phyloP scores from a whole-genome alignment of 2,797 vertebrate genomes.

The Bucorvus abyssinicus region DNA sequence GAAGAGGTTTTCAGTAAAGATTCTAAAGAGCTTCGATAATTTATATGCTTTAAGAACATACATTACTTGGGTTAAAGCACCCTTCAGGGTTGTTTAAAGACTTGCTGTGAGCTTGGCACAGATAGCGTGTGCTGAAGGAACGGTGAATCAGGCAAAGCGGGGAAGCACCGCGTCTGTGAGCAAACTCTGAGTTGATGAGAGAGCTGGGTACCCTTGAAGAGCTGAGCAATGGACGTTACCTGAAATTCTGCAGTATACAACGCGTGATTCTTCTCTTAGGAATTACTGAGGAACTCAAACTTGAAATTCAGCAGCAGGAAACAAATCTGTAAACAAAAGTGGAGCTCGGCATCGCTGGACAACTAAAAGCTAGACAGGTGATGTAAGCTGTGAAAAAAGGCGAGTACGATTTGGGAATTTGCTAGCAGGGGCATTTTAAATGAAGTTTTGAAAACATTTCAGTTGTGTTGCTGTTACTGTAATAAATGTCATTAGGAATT shows the following conservation, averaged over 20 bases:
- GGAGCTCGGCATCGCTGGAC: background rate
- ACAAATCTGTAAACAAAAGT: background rate
- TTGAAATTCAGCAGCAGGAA: background rate
- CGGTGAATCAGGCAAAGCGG: background rate
- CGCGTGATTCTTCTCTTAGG: background rate
- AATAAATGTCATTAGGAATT: background rate
- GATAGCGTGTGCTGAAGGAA: background rate
- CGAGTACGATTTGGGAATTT: background rate
- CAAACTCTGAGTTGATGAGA: background rate
- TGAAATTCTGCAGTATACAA: background rate
- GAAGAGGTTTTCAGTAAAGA: background rate
- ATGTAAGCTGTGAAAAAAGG: background rate
- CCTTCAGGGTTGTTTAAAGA: background rate
- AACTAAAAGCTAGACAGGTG: background rate
- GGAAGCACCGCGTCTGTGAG: background rate
- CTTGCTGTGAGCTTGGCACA: background rate
- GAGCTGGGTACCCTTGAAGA: background rate
- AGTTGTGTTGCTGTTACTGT: background rate
- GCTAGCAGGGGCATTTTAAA: background rate
- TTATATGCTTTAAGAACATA: background rate
- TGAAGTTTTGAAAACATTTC: background rate
- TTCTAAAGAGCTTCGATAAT: background rate
- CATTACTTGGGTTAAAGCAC: background rate
- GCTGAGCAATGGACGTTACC: background rate
- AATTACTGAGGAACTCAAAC: background rate